phyloP scores from a whole-genome alignment of 2,113 vertebrate species.

The Rallus limicola region DNA sequence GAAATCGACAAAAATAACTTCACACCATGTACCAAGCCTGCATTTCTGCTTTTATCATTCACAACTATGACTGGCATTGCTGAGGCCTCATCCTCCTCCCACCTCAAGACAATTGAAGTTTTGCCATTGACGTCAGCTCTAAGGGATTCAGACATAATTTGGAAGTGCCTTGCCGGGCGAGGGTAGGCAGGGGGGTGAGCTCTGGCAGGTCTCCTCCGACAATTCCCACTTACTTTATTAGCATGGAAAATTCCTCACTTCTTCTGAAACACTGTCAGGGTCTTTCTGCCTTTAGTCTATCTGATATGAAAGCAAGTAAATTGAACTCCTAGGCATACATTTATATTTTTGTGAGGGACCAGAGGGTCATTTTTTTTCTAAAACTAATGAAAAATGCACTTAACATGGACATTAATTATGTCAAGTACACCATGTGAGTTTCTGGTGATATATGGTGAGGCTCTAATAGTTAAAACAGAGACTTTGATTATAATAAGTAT shows the following conservation, averaged over 20 bases:
- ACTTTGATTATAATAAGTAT: not conserved
- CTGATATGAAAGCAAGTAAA: not conserved
- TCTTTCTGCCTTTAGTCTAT: not conserved
- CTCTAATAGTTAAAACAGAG: not conserved
- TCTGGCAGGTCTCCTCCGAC: not conserved
- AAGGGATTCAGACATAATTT: fast-evolving
- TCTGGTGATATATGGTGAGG: not conserved
- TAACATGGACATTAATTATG: not conserved
- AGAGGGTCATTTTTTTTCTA: not conserved
- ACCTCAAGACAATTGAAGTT: not conserved
- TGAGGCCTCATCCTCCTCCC: not conserved
- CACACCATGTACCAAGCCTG: not conserved
- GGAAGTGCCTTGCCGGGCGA: not conserved
- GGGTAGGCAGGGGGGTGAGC: not conserved
- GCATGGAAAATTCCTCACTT: not conserved
- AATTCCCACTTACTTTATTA: not conserved
- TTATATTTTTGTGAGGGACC: not conserved
- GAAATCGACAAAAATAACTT: not conserved
- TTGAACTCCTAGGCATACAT: not conserved
- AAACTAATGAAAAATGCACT: not conserved
- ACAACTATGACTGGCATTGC: not conserved
- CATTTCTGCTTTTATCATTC: not conserved
- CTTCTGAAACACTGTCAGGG: not conserved
- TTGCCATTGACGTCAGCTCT: not conserved
- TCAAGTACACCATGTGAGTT: not conserved